Conservation (phyloP, 2,797 vertebrate genomes). For the Cygnus olor region DNA sequence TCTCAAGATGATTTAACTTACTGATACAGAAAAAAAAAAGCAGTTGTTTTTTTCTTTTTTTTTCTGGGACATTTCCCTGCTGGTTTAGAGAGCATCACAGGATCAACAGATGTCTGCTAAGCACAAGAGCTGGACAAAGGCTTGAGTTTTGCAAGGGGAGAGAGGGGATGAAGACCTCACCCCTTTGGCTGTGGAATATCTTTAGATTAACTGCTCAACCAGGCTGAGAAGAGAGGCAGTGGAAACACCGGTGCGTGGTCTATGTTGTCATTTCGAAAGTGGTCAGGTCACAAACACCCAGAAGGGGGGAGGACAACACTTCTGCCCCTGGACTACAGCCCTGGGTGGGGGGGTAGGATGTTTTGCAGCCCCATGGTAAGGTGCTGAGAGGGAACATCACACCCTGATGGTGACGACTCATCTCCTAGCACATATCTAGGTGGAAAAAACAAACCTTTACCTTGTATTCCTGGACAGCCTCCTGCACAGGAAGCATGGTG, state of each 20-base stretch:
- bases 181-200: not conserved
- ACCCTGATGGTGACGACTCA: rapidly evolving
- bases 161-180: not conserved
- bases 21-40: not conserved
- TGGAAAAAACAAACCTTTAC: not conserved
- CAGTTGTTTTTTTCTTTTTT: not conserved
- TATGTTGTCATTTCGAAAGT: not conserved
- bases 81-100: not conserved
- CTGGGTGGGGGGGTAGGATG: not conserved
- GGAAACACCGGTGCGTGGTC: not conserved
- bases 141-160: not conserved
- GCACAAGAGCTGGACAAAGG: not conserved
- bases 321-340: not conserved
- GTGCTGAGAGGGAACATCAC: rapidly evolving
- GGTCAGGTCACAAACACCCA: not conserved
- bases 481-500: constrained; percentile 31
- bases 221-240: not conserved
- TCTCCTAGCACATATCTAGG: rapidly evolving
- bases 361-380: rapidly evolving
- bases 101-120: rapidly evolving
- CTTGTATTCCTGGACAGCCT: constrained; percentile 52
- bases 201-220: not conserved
- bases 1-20: not conserved
- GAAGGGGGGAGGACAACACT: rapidly evolving
- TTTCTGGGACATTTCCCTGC: rapidly evolving